phyloP scores from a whole-genome alignment of 1,140 invertebrate species.

The Euwallacea fornicatus region DNA sequence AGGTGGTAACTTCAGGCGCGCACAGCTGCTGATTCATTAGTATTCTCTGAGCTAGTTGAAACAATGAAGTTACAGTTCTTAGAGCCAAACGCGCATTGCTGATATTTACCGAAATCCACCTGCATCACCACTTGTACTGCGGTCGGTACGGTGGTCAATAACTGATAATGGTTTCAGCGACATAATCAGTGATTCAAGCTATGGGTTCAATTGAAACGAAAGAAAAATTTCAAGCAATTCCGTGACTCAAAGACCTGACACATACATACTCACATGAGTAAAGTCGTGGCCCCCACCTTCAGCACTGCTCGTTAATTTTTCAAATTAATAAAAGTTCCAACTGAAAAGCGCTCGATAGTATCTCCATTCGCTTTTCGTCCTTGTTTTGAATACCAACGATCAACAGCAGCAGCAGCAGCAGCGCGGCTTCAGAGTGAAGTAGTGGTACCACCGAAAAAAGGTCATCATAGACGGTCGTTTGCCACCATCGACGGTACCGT shows the following conservation, averaged over 20 bases:
- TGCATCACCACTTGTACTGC: background rate
- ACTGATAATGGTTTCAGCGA: constrained; percentile 5
- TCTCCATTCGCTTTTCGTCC: constrained; percentile 18
- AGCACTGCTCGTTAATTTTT: constrained; percentile 20
- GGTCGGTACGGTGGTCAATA: constrained; percentile 22
- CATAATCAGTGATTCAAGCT: constrained; percentile 17
- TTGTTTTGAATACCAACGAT: constrained; percentile 26
- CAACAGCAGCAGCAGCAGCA: constrained; percentile 4
- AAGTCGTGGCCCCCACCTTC: constrained; percentile 22
- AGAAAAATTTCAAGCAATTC: constrained; percentile 18
- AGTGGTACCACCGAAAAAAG: constrained; percentile 29
- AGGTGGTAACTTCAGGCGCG: no score
- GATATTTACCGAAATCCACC: background rate
- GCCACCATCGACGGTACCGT: background rate
- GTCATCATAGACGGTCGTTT: constrained; percentile 7
- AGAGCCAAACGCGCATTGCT: no score
- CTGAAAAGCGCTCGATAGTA: constrained; percentile 19
- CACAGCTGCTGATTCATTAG: no score
- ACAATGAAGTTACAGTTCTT: no score
- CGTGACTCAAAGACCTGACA: constrained; percentile 22
- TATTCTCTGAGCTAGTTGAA: no score
- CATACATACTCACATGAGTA: constrained; percentile 12
- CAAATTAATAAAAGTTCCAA: constrained; percentile 32
- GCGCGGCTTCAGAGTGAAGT: constrained; percentile 11
- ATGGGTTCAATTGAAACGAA: constrained; percentile 17